These are phyloP conservation scores for Phthorimaea operculella DNA, from an alignment of 1,140 invertebrate genomes.

Conservation along the genomic window DNA sequence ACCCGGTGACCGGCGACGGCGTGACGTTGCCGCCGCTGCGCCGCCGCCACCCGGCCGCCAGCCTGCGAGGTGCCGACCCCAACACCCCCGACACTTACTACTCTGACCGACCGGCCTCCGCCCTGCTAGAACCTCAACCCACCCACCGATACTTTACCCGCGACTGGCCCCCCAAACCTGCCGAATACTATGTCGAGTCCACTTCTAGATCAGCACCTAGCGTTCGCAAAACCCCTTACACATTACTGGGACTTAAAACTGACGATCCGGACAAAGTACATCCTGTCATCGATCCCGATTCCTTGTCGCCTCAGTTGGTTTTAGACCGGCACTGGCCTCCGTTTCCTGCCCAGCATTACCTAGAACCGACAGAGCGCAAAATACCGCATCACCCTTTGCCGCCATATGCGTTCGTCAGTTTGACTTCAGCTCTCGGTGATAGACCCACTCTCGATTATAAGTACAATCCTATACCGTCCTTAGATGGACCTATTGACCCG, in stretches of 20 bases:
- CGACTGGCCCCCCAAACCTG: constrained; percentile 45
- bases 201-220: constrained; percentile 33
- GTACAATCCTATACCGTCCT: constrained; percentile 49
- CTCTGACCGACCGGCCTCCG: constrained; percentile 25
- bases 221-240: constrained; percentile 40
- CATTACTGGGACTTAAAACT: constrained; percentile 43
- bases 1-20: constrained; percentile 65
- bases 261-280: constrained; percentile 46
- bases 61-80: constrained; percentile 59
- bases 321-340: constrained; percentile 55
- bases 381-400: constrained; percentile 48
- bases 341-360: constrained; percentile 56
- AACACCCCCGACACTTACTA: constrained; percentile 30
- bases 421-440: constrained; percentile 51
- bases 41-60: constrained; percentile 53
- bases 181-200: constrained; percentile 53
- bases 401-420: constrained; percentile 51
- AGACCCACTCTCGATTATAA: constrained; percentile 52
- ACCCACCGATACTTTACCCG: constrained; percentile 47
- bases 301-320: constrained; percentile 48
- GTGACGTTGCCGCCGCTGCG: constrained; percentile 48
- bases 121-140: constrained; percentile 44
- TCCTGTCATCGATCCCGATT: constrained; percentile 46
- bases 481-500: constrained; percentile 53
- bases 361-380: constrained; percentile 43